phyloP scores from a whole-genome alignment of 2,888 invertebrate genomes.

The Andrena bucephala region DNA sequence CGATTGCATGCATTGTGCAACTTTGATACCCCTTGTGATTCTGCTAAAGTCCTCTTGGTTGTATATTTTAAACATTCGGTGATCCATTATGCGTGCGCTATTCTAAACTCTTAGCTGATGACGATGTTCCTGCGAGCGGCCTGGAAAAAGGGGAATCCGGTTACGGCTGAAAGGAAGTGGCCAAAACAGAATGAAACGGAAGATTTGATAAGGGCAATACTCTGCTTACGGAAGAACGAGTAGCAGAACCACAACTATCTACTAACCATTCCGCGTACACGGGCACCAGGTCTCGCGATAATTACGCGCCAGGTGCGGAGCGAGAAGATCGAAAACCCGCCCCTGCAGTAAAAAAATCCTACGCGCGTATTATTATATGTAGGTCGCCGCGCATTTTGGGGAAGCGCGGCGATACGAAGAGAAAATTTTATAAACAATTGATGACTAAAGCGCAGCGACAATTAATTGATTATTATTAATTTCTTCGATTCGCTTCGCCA shows the following conservation, averaged over 20 bases:
- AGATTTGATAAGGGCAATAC: slow-evolving; percentile 7
- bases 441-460: too few species aligned
- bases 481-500: too few species aligned
- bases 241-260: slow-evolving; percentile 13
- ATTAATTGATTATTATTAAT: too few species aligned
- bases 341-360: background rate
- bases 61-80: slow-evolving; percentile 85
- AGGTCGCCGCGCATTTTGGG: too few species aligned
- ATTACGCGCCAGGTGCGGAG: background rate
- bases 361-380: background rate
- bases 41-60: slow-evolving; percentile 86
- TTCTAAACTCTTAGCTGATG: background rate
- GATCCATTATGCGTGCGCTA: slow-evolving; percentile 69
- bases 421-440: too few species aligned
- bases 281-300: background rate
- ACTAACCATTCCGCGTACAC: slow-evolving; percentile 34
- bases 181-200: background rate
- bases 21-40: slow-evolving; percentile 86
- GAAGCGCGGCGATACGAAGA: too few species aligned
- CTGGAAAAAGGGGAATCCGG: background rate
- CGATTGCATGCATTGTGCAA: slow-evolving; percentile 88
- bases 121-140: background rate
- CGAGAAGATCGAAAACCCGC: background rate
- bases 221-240: slow-evolving; percentile 9
- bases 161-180: background rate